Conservation (phyloP, 2,888 invertebrate genomes). For the Erebia epiphron region DNA sequence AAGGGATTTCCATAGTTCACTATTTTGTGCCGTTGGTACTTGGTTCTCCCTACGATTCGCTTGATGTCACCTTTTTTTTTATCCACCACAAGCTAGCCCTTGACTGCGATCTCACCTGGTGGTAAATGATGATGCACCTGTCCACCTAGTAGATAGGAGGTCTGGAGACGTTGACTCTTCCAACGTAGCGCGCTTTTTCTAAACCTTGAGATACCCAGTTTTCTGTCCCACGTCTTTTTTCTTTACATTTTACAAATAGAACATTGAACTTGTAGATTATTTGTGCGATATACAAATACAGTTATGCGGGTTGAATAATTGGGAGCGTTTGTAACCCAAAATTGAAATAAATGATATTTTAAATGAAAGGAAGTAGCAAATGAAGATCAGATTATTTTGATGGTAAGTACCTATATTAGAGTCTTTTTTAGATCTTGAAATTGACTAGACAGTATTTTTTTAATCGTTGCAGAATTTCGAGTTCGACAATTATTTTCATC, state of each 20-base stretch:
- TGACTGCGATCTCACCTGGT: too few relatives aligned
- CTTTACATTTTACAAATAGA: conserved; percentile 4
- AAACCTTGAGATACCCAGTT: too few relatives aligned
- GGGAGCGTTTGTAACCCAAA: background rate
- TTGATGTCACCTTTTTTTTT: too few relatives aligned
- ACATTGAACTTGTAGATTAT: conserved; percentile 14
- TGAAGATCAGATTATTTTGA: background rate
- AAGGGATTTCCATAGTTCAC: too few relatives aligned
- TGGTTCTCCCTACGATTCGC: too few relatives aligned
- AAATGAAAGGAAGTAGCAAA: background rate
- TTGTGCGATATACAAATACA: conserved; percentile 21
- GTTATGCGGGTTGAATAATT: conserved; percentile 20
- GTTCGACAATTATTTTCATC: too few relatives aligned
- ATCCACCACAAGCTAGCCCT: too few relatives aligned
- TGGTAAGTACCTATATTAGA: background rate
- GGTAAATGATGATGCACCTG: too few relatives aligned
- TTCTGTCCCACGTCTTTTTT: background rate
- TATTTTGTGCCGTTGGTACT: too few relatives aligned
- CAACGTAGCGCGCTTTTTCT: background rate
- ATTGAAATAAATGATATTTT: conserved; percentile 9
- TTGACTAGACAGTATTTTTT: too few relatives aligned
- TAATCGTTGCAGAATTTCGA: too few relatives aligned
- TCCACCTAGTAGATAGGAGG: background rate
- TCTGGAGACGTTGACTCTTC: background rate
- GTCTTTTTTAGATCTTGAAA: too few relatives aligned